Base-by-base conservation (phyloP, 2,797 vertebrate genomes). In the Macroramphosus scolopax region DNA sequence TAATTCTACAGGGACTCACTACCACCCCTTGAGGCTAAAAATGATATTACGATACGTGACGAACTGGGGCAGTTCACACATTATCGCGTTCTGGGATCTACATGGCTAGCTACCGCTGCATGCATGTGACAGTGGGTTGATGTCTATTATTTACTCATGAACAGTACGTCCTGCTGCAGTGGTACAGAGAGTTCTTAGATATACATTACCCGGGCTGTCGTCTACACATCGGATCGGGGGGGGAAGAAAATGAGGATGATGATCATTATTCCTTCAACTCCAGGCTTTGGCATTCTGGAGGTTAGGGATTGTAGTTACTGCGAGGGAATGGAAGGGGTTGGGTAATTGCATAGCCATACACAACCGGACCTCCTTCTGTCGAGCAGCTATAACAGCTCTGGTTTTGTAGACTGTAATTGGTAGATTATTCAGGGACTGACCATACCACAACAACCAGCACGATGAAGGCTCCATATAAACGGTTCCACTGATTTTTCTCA, bases 321-420 rank as follows among this genome's bases (percentile, higher is more conserved):
- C 40, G 51, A 47, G 13, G 39, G 43, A 71, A 69, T 37, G 54
- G 63, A 57, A 68, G 62, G 17, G 56, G 58, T 17, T 44, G 44
- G 28, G 55, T 81, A 70, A 71, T 70, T 79, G 56, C 67, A 67
- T 29, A 61, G 59, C 43, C 13, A 40, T 51, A 46, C 51, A 51
- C 28, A 42, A 49, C 43, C 47, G 48, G 68, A 73, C 65, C 68
- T 66, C 63, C 57, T 70, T 42, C 22, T 46, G 57, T 16, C 57
- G 46, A 60, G 51, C 44, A 42, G 65, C 39, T 39, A 32, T 52
- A 78, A 47, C 44, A 29, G 55, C 50, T 75, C 51, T 58, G 63
- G 59, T 61, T 67, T 62, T 14, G 35, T 64, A 51, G 49, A 26
- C 64, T 80, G 62, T 77, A 72, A 75, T 73, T 59, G 68, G 50